Conservation (phyloP, 2,888 invertebrate species). For the Andrena bicolor region DNA sequence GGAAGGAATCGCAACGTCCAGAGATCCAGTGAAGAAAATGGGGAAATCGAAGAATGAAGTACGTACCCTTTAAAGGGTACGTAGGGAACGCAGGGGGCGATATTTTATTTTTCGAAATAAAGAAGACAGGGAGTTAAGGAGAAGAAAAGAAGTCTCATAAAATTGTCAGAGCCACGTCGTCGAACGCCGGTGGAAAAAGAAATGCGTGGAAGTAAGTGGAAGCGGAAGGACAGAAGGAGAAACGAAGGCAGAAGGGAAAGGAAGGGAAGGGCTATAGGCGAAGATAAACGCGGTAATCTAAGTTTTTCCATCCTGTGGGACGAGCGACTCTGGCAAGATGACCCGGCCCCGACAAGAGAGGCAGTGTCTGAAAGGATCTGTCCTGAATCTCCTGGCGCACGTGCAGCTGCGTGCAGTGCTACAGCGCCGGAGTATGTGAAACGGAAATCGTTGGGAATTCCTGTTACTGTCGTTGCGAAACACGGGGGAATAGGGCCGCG, state of each 20-base stretch:
- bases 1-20: too few species aligned
- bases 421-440: slow-evolving; percentile 7
- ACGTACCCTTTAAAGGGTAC: too few species aligned
- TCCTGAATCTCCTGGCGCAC: slow-evolving; percentile 13
- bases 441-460: slow-evolving; percentile 36
- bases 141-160: slow-evolving; percentile 44
- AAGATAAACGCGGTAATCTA: slow-evolving; percentile 79
- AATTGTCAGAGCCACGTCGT: slow-evolving; percentile 50
- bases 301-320: slow-evolving; percentile 76
- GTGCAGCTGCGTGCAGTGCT: background rate
- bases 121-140: slow-evolving; percentile 20
- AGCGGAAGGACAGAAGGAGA: slow-evolving; percentile 2
- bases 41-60: background rate
- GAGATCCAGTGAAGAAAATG: background rate
- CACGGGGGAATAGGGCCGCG: slow-evolving; percentile 19
- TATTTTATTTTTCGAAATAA: slow-evolving; percentile 16
- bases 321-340: slow-evolving; percentile 37
- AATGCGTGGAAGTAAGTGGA: slow-evolving; percentile 16
- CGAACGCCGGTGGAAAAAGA: slow-evolving; percentile 37
- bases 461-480: background rate
- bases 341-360: slow-evolving; percentile 28
- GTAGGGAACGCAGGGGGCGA: background rate
- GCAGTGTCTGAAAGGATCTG: slow-evolving; percentile 9
- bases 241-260: slow-evolving; percentile 4
- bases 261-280: slow-evolving; percentile 22